Conservation (phyloP, 2,797 vertebrate genomes). For the Pachyuromys duprasi region DNA sequence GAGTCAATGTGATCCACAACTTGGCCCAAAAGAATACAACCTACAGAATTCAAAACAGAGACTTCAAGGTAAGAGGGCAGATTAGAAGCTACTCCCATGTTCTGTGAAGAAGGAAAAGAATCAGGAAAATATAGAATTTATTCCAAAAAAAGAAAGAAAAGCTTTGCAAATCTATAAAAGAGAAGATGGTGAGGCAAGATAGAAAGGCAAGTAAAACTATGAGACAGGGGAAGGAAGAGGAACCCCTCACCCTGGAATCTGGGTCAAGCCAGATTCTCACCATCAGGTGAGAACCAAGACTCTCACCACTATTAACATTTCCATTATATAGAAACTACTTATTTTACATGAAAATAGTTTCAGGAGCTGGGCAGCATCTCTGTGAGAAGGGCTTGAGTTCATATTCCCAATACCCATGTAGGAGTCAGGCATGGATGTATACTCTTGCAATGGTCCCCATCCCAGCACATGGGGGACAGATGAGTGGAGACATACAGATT, state of each 20-base stretch:
- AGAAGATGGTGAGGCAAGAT: background rate
- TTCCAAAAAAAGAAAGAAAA: background rate
- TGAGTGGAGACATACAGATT: background rate
- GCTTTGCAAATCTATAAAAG: background rate
- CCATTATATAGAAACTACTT: background rate
- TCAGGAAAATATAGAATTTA: background rate
- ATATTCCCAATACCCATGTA: background rate
- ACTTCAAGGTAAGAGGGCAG: background rate
- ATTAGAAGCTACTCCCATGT: background rate
- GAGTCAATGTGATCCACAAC: constrained; percentile 98
- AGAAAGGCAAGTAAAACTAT: background rate
- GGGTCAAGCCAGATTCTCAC: background rate
- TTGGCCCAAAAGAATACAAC: constrained; percentile 95
- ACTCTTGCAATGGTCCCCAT: background rate
- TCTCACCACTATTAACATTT: background rate
- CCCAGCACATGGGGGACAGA: background rate
- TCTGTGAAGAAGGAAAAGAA: background rate
- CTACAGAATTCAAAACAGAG: constrained; percentile 84
- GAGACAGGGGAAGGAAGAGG: background rate
- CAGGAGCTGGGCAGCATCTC: background rate
- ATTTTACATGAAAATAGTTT: background rate
- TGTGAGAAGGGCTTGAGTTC: background rate
- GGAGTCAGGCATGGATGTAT: background rate
- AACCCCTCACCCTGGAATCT: background rate
- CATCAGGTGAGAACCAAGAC: background rate